These are phyloP conservation scores for Pogonomyrmex barbatus DNA, from an alignment of 1,140 invertebrate genomes.

Conservation along the genomic window DNA sequence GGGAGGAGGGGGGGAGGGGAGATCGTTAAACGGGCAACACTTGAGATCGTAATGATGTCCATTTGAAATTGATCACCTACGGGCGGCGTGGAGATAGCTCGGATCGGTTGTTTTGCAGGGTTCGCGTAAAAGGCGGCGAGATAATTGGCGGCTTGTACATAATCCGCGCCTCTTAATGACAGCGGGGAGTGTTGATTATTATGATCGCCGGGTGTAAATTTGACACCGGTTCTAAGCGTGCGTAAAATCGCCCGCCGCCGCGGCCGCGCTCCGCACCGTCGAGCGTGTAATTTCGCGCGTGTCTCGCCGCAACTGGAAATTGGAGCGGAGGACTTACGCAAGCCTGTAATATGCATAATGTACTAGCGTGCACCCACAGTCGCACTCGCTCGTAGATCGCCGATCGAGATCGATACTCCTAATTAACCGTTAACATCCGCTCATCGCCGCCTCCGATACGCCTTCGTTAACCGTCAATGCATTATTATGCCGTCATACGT, in stretches of 20 bases:
- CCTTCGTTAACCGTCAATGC: constrained; percentile 27
- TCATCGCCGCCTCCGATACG: constrained; percentile 39
- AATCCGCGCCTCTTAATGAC: constrained; percentile 20
- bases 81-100: neutral
- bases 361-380: constrained; percentile 8
- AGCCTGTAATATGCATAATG: constrained; percentile 45
- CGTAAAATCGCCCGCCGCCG: constrained; percentile 58
- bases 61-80: constrained; percentile 13
- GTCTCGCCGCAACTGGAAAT: constrained; percentile 67
- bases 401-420: constrained; percentile 63
- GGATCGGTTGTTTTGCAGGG: neutral
- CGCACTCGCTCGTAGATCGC: constrained; percentile 25
- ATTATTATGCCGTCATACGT: constrained; percentile 45
- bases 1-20: neutral
- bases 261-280: neutral
- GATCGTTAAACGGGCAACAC: neutral
- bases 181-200: constrained; percentile 48
- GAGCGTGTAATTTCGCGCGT: constrained; percentile 61
- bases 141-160: constrained; percentile 57
- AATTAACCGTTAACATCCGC: constrained; percentile 58
- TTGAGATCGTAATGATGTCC: constrained; percentile 36
- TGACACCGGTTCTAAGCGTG: constrained; percentile 16
- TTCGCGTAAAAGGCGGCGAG: constrained; percentile 12
- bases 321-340: constrained; percentile 71
- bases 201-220: constrained; percentile 52